phyloP scores from a whole-genome alignment of 35 echinoderm and acorn worm species.

The Ophioderma brevispina region DNA sequence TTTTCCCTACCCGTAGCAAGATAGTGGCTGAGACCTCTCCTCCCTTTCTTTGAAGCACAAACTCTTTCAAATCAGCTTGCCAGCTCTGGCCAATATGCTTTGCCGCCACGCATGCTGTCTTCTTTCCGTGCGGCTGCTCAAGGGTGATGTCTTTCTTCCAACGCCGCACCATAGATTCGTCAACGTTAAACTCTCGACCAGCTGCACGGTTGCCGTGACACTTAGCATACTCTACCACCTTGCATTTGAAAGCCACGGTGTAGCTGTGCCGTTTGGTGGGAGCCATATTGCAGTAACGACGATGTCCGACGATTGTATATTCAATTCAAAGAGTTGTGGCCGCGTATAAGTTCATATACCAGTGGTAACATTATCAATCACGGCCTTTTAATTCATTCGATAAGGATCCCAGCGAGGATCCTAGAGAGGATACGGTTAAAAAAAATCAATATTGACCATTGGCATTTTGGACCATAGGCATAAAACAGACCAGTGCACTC shows the following conservation, averaged over 20 bases:
- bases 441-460: too few species aligned
- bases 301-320: too few species aligned
- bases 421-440: too few species aligned
- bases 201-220: constrained; percentile 25
- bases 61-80: constrained; percentile 13
- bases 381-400: too few species aligned
- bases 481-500: too few species aligned
- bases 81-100: background rate
- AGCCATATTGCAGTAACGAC: background rate
- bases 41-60: background rate
- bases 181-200: constrained; percentile 23
- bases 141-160: constrained; percentile 8
- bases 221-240: constrained; percentile 11
- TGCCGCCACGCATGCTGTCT: constrained; percentile 19
- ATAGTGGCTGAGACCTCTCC: background rate
- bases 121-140: background rate
- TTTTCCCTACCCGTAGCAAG: constrained; percentile 2
- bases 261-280: background rate
- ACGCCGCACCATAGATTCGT: constrained; percentile 36
- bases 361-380: too few species aligned
- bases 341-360: too few species aligned
- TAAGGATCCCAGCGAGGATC: too few species aligned
- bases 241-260: background rate
- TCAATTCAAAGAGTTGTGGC: too few species aligned
- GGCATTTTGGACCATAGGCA: too few species aligned